Evolutionary conservation across 2,888 invertebrate species (phyloP).

Genomic region (Parnassius smintheus): DNA sequence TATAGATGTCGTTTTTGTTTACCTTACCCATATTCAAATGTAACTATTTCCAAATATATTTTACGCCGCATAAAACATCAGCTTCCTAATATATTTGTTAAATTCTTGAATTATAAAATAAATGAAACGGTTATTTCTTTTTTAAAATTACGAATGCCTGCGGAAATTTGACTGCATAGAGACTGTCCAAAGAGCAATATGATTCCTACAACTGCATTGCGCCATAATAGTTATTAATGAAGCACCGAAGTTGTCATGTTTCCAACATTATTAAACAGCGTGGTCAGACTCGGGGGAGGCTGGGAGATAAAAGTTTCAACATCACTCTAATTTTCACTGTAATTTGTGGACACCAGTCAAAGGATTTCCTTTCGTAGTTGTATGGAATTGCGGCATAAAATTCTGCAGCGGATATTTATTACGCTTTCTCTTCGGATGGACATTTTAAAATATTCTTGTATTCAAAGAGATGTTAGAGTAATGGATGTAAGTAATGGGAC

Average conservation of each 20-base stretch:
- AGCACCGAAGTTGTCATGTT: conserved; percentile 37
- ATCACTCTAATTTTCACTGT: conserved; percentile 26
- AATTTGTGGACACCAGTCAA: conserved; percentile 8
- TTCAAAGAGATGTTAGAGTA: conserved; percentile 20
- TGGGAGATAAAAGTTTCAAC: conserved; percentile 26
- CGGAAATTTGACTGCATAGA: neutral
- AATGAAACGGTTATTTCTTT: conserved; percentile 10
- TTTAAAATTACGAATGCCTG: neutral
- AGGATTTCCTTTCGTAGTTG: conserved; percentile 1
- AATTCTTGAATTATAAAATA: neutral
- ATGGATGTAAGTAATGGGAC: conserved; percentile 9
- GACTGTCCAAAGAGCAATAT: conserved; percentile 29
- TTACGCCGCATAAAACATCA: too few relatives aligned
- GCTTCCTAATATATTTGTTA: too few relatives aligned
- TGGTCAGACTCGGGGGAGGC: conserved; percentile 28
- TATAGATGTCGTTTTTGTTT: neutral
- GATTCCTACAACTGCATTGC: conserved; percentile 27
- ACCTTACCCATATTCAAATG: too few relatives aligned
- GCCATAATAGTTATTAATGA: conserved; percentile 35
- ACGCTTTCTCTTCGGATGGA: conserved; percentile 14
- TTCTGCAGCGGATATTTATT: neutral
- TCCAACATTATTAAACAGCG: conserved; percentile 28
- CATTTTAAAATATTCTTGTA: conserved; percentile 21
- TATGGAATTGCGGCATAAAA: neutral
- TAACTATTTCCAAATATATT: too few relatives aligned